phyloP scores from a whole-genome alignment of 2,113 vertebrate species.

The Pheucticus melanocephalus region DNA sequence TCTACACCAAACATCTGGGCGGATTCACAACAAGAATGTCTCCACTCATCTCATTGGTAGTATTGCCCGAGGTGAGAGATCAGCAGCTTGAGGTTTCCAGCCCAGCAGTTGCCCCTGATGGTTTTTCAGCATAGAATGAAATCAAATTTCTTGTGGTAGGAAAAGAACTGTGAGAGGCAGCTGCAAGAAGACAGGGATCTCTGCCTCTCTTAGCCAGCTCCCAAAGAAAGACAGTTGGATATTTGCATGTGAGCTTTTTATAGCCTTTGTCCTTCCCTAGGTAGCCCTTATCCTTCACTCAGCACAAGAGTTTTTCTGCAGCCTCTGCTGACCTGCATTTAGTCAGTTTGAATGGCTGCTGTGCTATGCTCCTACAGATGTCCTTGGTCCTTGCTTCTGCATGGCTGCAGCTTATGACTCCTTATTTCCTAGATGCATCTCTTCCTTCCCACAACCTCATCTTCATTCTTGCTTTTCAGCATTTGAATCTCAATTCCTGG shows the following conservation, averaged over 20 bases:
- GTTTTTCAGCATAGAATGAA: not conserved
- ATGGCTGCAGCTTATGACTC: not conserved
- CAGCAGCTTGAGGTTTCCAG: not conserved
- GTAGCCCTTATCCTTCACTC: not conserved
- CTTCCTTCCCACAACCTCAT: not conserved
- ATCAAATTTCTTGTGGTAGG: not conserved
- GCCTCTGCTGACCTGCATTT: not conserved
- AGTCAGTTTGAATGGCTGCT: not conserved
- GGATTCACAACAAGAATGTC: constrained; percentile 98
- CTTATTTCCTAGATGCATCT: not conserved
- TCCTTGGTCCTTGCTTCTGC: not conserved
- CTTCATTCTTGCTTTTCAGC: not conserved
- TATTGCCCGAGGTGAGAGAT: constrained; percentile 82
- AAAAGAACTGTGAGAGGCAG: not conserved
- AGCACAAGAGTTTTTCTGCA: not conserved
- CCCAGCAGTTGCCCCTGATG: not conserved
- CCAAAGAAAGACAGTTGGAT: not conserved
- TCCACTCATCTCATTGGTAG: constrained; percentile 95
- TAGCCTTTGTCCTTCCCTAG: not conserved
- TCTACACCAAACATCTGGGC: constrained; percentile 89
- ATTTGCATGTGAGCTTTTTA: not conserved
- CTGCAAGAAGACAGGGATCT: not conserved
- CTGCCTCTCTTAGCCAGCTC: not conserved
- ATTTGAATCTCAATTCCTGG: not conserved
- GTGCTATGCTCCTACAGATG: not conserved